These are phyloP conservation scores for Agriopis marginaria DNA, from an alignment of 2,888 invertebrate species.

Conservation along the genomic window DNA sequence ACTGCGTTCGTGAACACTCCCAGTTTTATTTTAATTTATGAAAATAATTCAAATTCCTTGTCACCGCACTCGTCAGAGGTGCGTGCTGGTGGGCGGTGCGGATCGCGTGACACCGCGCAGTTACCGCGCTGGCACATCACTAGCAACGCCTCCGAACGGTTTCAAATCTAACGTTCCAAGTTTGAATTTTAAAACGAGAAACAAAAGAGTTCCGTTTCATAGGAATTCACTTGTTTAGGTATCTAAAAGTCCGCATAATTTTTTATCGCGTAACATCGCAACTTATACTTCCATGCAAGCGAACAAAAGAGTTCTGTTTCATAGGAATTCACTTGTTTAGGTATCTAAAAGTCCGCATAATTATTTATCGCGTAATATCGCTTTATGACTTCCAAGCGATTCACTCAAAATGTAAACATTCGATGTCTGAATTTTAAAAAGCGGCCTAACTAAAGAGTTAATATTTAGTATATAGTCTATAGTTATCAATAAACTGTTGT, in stretches of 20 bases:
- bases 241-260: not conserved
- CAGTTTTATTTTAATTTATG: constrained; percentile 26
- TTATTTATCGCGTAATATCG: not conserved
- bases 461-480: too few relatives aligned
- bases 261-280: too few relatives aligned
- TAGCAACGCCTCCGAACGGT: constrained; percentile 73
- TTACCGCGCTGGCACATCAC: constrained; percentile 79
- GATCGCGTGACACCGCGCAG: constrained; percentile 78
- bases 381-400: too few relatives aligned
- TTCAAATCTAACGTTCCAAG: constrained; percentile 36
- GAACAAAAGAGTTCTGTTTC: constrained; percentile 13
- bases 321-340: not conserved
- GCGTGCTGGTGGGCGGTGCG: constrained; percentile 82
- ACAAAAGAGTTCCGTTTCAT: constrained; percentile 9
- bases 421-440: not conserved
- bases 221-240: not conserved
- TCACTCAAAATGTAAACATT: not conserved
- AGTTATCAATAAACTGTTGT: not conserved
- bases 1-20: too few relatives aligned
- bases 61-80: constrained; percentile 46
- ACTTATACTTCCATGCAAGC: too few relatives aligned
- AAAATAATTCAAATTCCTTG: constrained; percentile 32
- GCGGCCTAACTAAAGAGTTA: not conserved
- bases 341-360: not conserved
- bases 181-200: constrained; percentile 29